These are phyloP conservation scores for Phenganax stokvisi DNA, from an alignment of 92 coral and sea anemone genomes.

Conservation along the genomic window DNA sequence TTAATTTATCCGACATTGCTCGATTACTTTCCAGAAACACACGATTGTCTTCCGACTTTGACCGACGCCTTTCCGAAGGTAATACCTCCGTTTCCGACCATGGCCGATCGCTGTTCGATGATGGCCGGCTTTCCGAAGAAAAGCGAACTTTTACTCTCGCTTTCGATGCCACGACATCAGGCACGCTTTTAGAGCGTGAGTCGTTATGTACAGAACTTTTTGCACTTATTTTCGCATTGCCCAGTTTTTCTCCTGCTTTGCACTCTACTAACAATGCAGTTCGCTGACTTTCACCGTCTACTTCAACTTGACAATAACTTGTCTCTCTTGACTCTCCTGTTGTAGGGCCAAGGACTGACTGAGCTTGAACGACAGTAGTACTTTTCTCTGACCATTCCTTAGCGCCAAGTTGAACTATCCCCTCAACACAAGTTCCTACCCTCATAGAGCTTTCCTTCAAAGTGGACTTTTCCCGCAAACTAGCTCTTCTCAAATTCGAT, in stretches of 20 bases:
- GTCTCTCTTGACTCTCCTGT: neutral
- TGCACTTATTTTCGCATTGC: neutral
- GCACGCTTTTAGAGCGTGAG: neutral
- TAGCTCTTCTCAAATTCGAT: neutral
- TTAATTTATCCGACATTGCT: neutral
- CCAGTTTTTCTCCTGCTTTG: neutral
- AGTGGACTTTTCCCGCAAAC: neutral
- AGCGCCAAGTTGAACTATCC: neutral
- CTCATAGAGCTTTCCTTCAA: neutral
- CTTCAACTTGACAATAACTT: neutral
- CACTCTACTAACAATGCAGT: neutral
- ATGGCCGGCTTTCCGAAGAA: neutral
- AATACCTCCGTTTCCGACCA: too few relatives aligned
- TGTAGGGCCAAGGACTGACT: too few relatives aligned
- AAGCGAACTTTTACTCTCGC: slow-evolving; percentile 12
- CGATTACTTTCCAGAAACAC: neutral
- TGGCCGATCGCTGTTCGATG: too few relatives aligned
- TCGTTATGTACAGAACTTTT: neutral
- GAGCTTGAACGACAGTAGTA: neutral
- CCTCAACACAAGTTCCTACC: neutral
- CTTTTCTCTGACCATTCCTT: neutral
- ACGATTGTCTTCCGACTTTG: too few relatives aligned
- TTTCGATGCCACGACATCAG: neutral
- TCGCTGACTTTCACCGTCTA: slow-evolving; percentile 1
- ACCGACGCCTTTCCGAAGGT: too few relatives aligned